Evolutionary conservation across 2,888 invertebrate species (phyloP), one percentile per base, ranked within the genome.

Genomic region (Sphaeridia pumilis): DNA sequence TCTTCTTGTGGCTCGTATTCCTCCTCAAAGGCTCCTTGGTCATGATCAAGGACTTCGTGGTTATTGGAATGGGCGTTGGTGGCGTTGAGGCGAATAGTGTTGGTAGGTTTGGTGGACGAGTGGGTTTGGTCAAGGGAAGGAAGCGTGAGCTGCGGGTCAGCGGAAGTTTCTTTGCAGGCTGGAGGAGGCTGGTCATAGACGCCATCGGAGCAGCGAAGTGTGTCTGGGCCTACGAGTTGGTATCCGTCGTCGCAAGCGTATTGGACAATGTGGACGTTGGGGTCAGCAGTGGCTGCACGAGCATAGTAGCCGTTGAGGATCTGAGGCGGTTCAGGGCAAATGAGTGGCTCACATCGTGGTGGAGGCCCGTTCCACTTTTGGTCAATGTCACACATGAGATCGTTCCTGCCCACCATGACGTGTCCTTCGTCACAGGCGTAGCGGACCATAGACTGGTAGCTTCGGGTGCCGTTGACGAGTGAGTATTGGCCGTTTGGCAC

Each of bases 371-470:
- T 89, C 63, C 69, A 67, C 46, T 54, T 57, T 52, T 54, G 50
- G 34, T 57, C 57, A 38, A 55, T 84, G 70, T 92, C 92, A 67
- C 92, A 92, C 2, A 87, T 83, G 14, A 92, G 75, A 60, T 84
- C 76, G 0, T 87, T 82, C 26, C 89, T 77, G 21, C 90, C 77
- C 42, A 82, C 79, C 81, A 92, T 84, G 71, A 86, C 84, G 72
- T 81, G 86, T 20, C 90, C 90, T 46, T 83, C 79, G 38, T 82
- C 78, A 68, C 92, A 92, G 3, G 76, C 73, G 70, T 92, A 92
- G 58, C 86, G 80, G 20, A 90, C 90, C 68, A 84, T 80, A 44
- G 88, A 87, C 35, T 87, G 75, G 67, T 89, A 90, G n/a, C 84
- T 81, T 12, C 87, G 83, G 1, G 87, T 84, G n/a, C 81, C 81